Percentiles rank a stretch among this genome's conserved stretches.
Evolutionary conservation across 2,797 vertebrate genomes (phyloP).

Genomic region (Sebastolobus altivelis): DNA sequence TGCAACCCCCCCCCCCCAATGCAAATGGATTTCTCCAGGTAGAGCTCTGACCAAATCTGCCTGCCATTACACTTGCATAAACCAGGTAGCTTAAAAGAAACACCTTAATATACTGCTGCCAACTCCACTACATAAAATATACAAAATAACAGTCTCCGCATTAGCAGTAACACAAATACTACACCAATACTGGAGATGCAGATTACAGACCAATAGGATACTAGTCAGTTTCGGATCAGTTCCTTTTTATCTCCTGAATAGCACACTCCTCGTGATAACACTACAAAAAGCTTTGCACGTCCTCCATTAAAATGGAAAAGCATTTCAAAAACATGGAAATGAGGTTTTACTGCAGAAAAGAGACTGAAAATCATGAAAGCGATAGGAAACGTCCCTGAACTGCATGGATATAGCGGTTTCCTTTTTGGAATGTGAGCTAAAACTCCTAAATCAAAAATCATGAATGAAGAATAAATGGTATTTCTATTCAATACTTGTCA

Average conservation of each 20-base stretch:
- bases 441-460: conserved; percentile 6
- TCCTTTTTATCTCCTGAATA: conserved; percentile 47
- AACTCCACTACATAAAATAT: conserved; percentile 25
- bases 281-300: conserved; percentile 51
- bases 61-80: conserved; percentile 60
- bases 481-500: conserved; percentile 11
- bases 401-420: neutral
- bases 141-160: conserved; percentile 35
- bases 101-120: conserved; percentile 31
- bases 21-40: conserved; percentile 74
- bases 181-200: conserved; percentile 29
- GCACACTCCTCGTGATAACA: conserved; percentile 52
- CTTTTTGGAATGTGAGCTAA: neutral
- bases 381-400: conserved; percentile 36
- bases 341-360: conserved; percentile 30
- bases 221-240: conserved; percentile 34
- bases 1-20: conserved; percentile 18
- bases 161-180: conserved; percentile 23
- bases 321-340: conserved; percentile 67
- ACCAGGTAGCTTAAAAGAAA: conserved; percentile 67
- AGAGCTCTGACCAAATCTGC: conserved; percentile 62
- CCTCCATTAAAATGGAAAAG: conserved; percentile 29
- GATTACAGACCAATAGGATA: conserved; percentile 30
- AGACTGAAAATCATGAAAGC: conserved; percentile 38
- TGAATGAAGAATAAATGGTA: conserved; percentile 1